Percentiles rank a stretch among this genome's conserved stretches.
These are phyloP conservation scores for Mionectes macconnelli DNA, from an alignment of 2,113 vertebrate species.

Conservation along the genomic window DNA sequence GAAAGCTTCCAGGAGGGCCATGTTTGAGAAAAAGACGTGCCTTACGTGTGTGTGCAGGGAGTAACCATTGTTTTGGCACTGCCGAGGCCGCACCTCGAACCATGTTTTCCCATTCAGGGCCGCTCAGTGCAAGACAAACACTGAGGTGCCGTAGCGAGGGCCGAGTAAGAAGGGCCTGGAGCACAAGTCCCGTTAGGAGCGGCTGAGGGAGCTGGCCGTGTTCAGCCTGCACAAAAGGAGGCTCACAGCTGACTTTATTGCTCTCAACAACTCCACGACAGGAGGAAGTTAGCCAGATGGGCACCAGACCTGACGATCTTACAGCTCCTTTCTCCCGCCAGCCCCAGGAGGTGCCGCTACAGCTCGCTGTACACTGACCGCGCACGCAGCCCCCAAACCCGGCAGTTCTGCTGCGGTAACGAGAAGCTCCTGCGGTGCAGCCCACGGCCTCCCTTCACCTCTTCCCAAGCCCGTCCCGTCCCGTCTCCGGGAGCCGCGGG, in stretches of 20 bases:
- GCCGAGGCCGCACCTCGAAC: neutral
- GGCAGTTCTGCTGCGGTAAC: fast-evolving
- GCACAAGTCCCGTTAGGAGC: neutral
- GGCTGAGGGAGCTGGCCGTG: neutral
- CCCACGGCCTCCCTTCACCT: too few relatives aligned
- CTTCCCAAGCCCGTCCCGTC: too few relatives aligned
- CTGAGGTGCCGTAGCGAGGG: neutral
- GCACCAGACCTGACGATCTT: neutral
- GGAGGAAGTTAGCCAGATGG: neutral
- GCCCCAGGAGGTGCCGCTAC: fast-evolving
- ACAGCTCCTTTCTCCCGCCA: neutral
- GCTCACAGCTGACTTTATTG: neutral
- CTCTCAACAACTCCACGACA: neutral
- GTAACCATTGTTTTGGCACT: neutral
- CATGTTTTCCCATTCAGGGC: neutral
- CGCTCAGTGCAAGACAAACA: neutral
- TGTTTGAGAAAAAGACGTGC: neutral
- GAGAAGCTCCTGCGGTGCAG: fast-evolving
- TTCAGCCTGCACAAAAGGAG: too few relatives aligned
- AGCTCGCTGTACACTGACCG: fast-evolving
- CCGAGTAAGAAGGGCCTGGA: neutral
- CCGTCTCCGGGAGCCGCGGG: too few relatives aligned
- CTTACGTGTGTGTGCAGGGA: fast-evolving
- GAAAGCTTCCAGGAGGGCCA: neutral
- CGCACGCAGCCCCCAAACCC: too few relatives aligned